These are phyloP conservation scores for Ammodramus savannarum DNA, from an alignment of 2,113 vertebrate genomes.

Conservation along the genomic window DNA sequence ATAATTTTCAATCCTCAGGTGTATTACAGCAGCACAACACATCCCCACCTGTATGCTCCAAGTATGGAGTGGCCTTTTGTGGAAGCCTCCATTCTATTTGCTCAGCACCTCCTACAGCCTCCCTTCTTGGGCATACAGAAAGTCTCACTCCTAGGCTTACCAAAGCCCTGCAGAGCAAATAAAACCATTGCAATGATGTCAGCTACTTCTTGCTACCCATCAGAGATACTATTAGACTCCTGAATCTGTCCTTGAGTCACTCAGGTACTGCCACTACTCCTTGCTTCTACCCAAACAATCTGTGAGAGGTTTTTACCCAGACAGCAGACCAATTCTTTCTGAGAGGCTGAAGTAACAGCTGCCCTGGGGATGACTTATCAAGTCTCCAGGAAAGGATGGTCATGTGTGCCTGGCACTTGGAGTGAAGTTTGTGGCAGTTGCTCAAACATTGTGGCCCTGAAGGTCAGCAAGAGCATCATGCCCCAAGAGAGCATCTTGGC, in stretches of 20 bases:
- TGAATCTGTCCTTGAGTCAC: neutral
- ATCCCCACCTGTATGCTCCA: neutral
- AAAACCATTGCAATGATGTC: neutral
- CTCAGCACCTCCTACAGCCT: neutral
- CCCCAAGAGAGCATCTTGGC: neutral
- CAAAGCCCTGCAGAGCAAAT: neutral
- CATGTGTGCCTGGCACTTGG: neutral
- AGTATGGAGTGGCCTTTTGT: neutral
- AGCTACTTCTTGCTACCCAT: neutral
- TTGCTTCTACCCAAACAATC: neutral
- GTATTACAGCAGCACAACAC: neutral
- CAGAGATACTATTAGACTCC: neutral
- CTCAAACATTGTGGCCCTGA: neutral
- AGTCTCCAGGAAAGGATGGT: neutral
- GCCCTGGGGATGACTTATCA: fast-evolving
- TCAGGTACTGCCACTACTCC: neutral
- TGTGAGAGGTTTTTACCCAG: neutral
- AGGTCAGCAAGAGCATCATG: neutral
- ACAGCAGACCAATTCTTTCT: neutral
- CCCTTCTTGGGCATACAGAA: neutral
- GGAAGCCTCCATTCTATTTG: neutral
- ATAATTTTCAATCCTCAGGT: neutral
- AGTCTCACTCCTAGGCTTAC: neutral
- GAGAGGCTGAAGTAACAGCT: neutral
- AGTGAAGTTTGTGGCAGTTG: neutral